Percentiles rank a stretch among this genome's conserved stretches.
phyloP scores from a whole-genome alignment of 2,888 invertebrate genomes.

The Drosophila anomalipes region DNA sequence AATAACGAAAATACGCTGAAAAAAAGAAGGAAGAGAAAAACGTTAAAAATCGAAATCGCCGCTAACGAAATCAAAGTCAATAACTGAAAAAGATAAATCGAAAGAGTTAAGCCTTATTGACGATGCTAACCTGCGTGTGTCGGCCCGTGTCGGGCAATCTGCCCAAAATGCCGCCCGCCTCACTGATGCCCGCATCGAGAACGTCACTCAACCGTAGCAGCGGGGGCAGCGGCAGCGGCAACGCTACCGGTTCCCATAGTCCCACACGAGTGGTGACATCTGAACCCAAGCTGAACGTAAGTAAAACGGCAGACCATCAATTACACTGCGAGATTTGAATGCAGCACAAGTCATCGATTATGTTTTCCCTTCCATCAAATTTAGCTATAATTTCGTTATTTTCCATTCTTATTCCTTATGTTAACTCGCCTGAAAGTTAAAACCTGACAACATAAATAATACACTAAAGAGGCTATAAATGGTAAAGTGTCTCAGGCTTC shows the following conservation, averaged over 20 bases:
- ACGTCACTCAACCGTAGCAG: constrained; percentile 63
- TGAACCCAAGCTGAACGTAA: constrained; percentile 84
- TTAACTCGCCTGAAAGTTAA: not conserved
- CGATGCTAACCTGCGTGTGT: constrained; percentile 85
- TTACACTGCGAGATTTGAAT: constrained; percentile 47
- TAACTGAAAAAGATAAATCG: constrained; percentile 8
- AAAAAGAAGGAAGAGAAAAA: not conserved
- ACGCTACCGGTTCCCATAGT: constrained; percentile 36
- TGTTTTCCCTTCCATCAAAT: not conserved
- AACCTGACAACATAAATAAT: not conserved
- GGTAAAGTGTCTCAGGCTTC: not conserved
- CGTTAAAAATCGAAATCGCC: constrained; percentile 5
- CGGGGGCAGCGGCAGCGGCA: constrained; percentile 53
- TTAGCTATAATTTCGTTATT: not conserved
- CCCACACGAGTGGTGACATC: constrained; percentile 83
- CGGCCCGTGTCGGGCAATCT: constrained; percentile 85
- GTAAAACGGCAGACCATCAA: constrained; percentile 58
- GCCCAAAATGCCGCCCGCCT: constrained; percentile 84
- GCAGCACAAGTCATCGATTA: not conserved
- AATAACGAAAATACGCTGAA: not conserved
- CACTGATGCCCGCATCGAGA: constrained; percentile 81
- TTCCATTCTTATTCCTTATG: not conserved
- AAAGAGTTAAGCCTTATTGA: constrained; percentile 41
- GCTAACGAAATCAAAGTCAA: constrained; percentile 49
- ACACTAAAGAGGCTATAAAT: not conserved